Evolutionary conservation across 2,888 invertebrate species (phyloP), one percentile per base, ranked within the genome.

Genomic region (Villa cingulata): DNA sequence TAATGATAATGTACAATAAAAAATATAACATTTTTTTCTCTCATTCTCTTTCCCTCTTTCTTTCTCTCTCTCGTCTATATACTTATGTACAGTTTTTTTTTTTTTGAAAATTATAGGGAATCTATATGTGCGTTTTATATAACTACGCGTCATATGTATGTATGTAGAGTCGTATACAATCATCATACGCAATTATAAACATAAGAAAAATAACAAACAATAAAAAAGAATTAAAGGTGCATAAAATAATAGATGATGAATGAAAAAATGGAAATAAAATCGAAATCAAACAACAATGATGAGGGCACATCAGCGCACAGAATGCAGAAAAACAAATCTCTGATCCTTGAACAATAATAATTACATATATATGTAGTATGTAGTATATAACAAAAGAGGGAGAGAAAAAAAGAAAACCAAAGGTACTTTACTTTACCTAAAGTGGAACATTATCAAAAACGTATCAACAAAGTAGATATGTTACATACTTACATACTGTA

Each of bases 241-340:
- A 15, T 19, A 18, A 18, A n/a, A n/a, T n/a, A n/a, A n/a, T n/a
- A n/a, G n/a, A n/a, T n/a, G n/a, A n/a, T n/a, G 23, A 23, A 36
- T 34, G 6, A 46, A 14, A 37, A 14, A 41, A 14, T 32, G 9
- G 2, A 32, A 32, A 32, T 12, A 32, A 7, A 32, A 32, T 9
- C 10, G 27, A 37, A 37, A 16, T 7, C 37, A 41, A 45, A 41
- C 12, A 37, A 36, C 40, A 43, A 43, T 27, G n/a, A n/a, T 45
- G 39, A 44, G 48, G 48, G 36, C 37, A 41, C 34, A 43, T 43
- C 43, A 46, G 41, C n/a, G n/a, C n/a, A n/a, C n/a, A n/a, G n/a
- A n/a, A n/a, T n/a, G n/a, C 48, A 51, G 49, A 49, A 51, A 51
- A 51, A 51, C 49, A 51, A 49, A 51, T 51, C 51, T 51, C 51